Percentiles rank a stretch among this genome's conserved stretches.
Conservation (phyloP, 1,140 invertebrate species). For the Penaeus vannamei region DNA sequence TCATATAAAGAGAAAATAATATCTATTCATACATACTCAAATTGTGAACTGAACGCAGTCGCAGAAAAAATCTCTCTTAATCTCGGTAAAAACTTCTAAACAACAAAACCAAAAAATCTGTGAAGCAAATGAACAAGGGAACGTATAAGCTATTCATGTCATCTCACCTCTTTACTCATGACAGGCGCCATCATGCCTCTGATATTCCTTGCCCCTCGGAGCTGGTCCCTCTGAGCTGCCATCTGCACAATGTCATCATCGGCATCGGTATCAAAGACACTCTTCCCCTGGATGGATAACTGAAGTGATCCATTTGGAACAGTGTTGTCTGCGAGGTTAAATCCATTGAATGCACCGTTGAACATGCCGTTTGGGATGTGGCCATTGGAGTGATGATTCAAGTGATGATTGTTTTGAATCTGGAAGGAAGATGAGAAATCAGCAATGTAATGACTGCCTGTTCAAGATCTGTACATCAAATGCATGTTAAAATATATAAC, state of each 20-base stretch:
- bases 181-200: conserved; percentile 65
- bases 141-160: no score
- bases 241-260: conserved; percentile 63
- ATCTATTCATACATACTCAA: no score
- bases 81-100: no score
- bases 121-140: no score
- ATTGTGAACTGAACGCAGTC: no score
- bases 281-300: conserved; percentile 24
- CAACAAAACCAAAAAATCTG: no score
- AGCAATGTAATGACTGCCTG: no score
- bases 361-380: conserved; percentile 29
- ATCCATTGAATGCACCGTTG: background rate
- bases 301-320: conserved; percentile 7
- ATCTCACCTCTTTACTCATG: conserved; percentile 58
- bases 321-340: background rate
- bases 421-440: background rate
- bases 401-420: conserved; percentile 32
- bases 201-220: conserved; percentile 51
- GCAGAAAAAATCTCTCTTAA: no score
- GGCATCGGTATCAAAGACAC: conserved; percentile 58
- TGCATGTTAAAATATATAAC: no score
- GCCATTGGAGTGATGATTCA: conserved; percentile 28
- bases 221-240: conserved; percentile 66
- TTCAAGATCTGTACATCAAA: no score
- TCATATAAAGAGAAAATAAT: no score